Evolutionary conservation across 2,888 invertebrate genomes (phyloP), one percentile per base, ranked within the genome.

Genomic region (Drosophila meridiana): DNA sequence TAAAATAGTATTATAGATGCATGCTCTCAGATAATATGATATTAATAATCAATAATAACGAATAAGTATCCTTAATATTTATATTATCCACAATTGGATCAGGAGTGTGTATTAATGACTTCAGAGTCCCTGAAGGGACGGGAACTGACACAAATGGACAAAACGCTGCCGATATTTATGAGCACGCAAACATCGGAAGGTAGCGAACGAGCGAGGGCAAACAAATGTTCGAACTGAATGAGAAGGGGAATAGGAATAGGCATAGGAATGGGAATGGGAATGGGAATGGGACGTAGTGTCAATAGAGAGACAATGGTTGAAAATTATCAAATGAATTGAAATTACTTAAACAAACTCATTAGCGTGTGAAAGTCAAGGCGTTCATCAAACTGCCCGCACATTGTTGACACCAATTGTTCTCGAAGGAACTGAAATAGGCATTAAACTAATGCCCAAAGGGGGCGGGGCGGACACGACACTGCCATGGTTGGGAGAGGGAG

Each of bases 311-410:
- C 89, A 84, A 84, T 89, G 87, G 84, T 84, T 84, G 76, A 89
- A 90, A 87, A 90, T 87, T 82, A 87, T 90, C 87, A 87, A 87
- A 87, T 90, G 89, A 87, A 87, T 87, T 76, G 87, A 90, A 87
- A 87, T 87, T 83, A 89, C 89, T 87, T 89, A 87, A 87, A 79
- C 87, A 87, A 87, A 87, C 90, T 87, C 90, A 87, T 87, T 87
- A 90, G 90, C 80, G 81, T 81, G 78, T 75, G 76, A 75, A 84
- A 84, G 82, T 81, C 82, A 75, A 78, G 69, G 82, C 78, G 71
- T 78, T 70, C 82, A 74, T 82, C 86, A 83, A 66, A 52, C 69
- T 69, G 61, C 76, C 68, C 69, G 79, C 64, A 57, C 83, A 66
- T 64, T 87, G 87, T 76, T 85, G 89, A 81, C 89, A 81, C 82